Base-by-base conservation (phyloP, 2,113 vertebrate species). In the Aix galericulata region DNA sequence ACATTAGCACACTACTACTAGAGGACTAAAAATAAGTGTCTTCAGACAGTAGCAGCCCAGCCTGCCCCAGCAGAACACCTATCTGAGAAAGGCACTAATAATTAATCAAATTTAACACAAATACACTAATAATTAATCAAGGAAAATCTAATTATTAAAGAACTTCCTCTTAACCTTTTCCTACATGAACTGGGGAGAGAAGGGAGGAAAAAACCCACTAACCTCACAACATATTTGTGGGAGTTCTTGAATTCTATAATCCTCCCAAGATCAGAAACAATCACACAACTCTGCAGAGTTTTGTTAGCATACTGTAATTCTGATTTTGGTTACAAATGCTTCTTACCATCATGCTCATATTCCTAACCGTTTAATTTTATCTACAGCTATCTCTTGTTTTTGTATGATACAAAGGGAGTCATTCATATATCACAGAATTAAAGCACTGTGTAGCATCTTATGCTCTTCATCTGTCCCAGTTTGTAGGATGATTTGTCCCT, bases 401-500 rank as follows among this genome's bases (percentile, higher is more conserved):
- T 80, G 15, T 73, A 48, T 66, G 71, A 55, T 2, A 71, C 42
- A 76, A 69, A 92, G 21, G 66, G 10, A 72, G 34, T 52, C 29
- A 68, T 46, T 82, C 84, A 55, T 68, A 18, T 8, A 56, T 56
- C 87, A 89, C 0, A 0, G 72, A 91, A 94, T 64, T 68, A 86
- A 83, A 91, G 42, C 62, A 72, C 72, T 73, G 53, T 81, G 83
- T 64, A 82, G 36, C 55, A 80, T 64, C 62, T 85, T 31, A 16
- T 0, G 40, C 14, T 89, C 44, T 71, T 79, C 67, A 76, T 76
- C 74, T 85, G 58, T 59, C 74, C 59, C 74, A 69, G 7, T 53
- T 82, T 58, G 63, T n/a, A 68, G 29, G 82, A n/a, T 85, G 75
- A 81, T 84, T 59, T 81, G 80, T 95, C 87, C 81, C 91, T 88